A percentile compares a stretch with the other conserved stretches of the same genome.
Evolutionary conservation across 2,797 vertebrate species (phyloP).

Genomic region (Octomys mimax): DNA sequence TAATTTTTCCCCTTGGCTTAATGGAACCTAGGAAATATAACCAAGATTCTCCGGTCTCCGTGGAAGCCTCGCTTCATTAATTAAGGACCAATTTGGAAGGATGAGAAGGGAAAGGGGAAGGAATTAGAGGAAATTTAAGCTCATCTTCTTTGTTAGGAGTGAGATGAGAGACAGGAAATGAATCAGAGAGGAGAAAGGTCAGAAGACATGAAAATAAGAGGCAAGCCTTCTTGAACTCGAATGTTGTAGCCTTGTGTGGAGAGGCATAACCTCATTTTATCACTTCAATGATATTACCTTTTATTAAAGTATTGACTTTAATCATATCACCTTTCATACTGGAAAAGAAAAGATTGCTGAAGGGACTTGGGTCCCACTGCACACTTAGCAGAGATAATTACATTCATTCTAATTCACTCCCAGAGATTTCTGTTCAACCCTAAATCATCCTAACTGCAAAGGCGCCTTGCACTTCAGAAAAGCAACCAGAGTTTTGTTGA

Average conservation of each 20-base stretch:
- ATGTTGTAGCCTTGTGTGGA: not conserved
- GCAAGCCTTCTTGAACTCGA: not conserved
- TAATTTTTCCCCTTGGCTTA: slow-evolving; percentile 48
- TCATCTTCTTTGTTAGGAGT: slow-evolving; percentile 3
- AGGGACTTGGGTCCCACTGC: slow-evolving; percentile 21
- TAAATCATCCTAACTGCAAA: slow-evolving; percentile 9
- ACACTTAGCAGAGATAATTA: slow-evolving; percentile 66
- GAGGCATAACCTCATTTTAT: not conserved
- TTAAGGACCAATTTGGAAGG: slow-evolving; percentile 39
- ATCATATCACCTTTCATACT: slow-evolving; percentile 49
- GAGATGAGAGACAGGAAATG: not conserved
- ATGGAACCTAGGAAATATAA: slow-evolving; percentile 40
- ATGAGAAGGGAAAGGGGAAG: not conserved
- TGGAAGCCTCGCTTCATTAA: slow-evolving; percentile 49
- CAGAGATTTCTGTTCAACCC: slow-evolving; percentile 16
- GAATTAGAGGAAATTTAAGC: slow-evolving; percentile 22
- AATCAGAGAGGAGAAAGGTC: not conserved
- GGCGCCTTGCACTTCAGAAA: not conserved
- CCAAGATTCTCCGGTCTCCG: not conserved
- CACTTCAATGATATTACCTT: slow-evolving; percentile 51
- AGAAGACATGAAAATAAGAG: not conserved
- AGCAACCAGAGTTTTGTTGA: not conserved
- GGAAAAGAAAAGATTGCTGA: slow-evolving; percentile 54
- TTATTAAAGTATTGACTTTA: slow-evolving; percentile 70
- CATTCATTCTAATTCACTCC: slow-evolving; percentile 52